Evolutionary conservation across 2,113 vertebrate species (phyloP).

Genomic region (Tympanuchus pallidicinctus): DNA sequence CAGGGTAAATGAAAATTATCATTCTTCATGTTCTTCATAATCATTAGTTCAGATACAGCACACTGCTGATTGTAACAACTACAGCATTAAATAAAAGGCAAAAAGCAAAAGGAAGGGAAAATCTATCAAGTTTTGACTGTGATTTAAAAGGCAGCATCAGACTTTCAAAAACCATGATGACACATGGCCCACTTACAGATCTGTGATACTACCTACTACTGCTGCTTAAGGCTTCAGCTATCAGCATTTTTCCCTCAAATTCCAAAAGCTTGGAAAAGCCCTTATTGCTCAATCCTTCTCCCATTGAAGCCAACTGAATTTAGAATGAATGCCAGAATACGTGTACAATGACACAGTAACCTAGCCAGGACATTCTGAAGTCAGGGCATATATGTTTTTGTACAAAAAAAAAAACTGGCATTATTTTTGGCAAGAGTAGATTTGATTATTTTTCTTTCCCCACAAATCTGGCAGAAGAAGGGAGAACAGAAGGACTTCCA

Average conservation of each 20-base stretch:
- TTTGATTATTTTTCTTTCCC: neutral
- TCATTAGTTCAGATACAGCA: conserved; percentile 38
- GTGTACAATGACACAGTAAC: neutral
- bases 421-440: neutral
- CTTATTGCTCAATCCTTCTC: neutral
- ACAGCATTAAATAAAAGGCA: neutral
- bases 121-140: neutral
- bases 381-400: neutral
- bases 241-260: neutral
- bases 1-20: neutral
- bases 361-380: neutral
- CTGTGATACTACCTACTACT: neutral
- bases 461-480: neutral
- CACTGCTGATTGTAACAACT: conserved; percentile 36
- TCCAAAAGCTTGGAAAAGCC: neutral
- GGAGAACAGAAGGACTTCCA: neutral
- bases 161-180: neutral
- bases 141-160: neutral
- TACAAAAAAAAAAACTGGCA: neutral
- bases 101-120: neutral
- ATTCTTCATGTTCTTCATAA: neutral
- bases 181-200: neutral
- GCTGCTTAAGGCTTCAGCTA: neutral
- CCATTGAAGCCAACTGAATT: neutral
- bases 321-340: neutral